Conservation (phyloP, 2,113 vertebrate species). For the Hystrix brachyura region DNA sequence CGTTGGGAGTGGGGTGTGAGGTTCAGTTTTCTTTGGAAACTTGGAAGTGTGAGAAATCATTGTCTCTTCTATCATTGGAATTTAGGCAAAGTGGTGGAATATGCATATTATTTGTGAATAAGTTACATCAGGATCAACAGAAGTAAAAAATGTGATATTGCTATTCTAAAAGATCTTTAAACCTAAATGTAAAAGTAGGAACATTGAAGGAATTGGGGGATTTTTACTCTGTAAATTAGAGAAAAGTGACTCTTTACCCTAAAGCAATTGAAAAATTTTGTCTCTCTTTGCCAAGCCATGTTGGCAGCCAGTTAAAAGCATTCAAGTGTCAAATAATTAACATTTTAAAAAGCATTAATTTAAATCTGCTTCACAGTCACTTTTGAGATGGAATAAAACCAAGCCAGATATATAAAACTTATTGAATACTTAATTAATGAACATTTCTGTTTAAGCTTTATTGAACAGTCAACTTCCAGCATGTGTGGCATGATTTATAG, state of each 20-base stretch:
- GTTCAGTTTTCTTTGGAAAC: background rate
- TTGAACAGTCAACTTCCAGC: background rate
- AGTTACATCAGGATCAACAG: background rate
- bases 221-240: background rate
- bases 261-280: background rate
- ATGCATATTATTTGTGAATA: background rate
- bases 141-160: background rate
- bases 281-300: background rate
- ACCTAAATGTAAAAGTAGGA: background rate
- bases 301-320: background rate
- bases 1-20: background rate
- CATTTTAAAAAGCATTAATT: slow-evolving; percentile 4
- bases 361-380: background rate
- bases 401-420: background rate
- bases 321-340: slow-evolving; percentile 4
- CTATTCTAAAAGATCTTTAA: slow-evolving; percentile 1
- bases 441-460: slow-evolving; percentile 19
- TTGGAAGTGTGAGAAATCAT: background rate
- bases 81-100: background rate
- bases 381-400: slow-evolving; percentile 43
- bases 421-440: background rate
- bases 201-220: background rate
- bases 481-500: background rate
- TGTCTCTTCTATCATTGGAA: background rate
- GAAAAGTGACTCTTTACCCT: background rate